Base-by-base conservation (phyloP, 1,140 invertebrate species). In the Danaus melanippus region DNA sequence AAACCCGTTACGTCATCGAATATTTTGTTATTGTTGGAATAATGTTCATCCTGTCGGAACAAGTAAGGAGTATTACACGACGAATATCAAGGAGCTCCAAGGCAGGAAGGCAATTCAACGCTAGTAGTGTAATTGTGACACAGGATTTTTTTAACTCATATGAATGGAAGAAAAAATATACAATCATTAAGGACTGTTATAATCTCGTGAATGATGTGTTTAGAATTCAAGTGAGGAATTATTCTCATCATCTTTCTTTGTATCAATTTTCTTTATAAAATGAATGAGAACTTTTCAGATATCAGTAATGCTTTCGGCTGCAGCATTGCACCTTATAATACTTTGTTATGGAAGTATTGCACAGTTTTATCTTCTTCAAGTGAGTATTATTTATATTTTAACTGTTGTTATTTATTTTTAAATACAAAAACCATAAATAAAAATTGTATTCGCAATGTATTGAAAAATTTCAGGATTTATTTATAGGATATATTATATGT, bases 171-270 rank as follows among this genome's bases (percentile, higher is more conserved):
- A 44, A 44, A 43, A 42, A 50, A 10, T 70, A 70, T 43, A 56
- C 50, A 10, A 66, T 61, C 44, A 51, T 68, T 7, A 62, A 60
- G 10, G 50, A 66, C 12, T 66, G 59, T 47, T 64, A 59, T 0
- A 61, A 63, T 44, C 51, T 64, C 7, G 58, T 66, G 17, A 73
- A 73, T 44, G 7, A 15, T 11, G 53, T 70, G 12, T 73, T 68
- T 53, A 62, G 67, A 12, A n/a, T 64, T 12, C 65, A 73, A 65
- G 70, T 73, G 50, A 42, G 45, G 52, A 17, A 50, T 5, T 41
- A 32, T 42, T 50, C 6, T 2, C 4, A 48, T 12, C 44, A 10
- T 3, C 47, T 32, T 58, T 32, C 9, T 17, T 32, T 45, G 1
- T 21, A 5, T 32, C 7, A 50, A 8, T 42, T 40, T 44, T 46